Evolutionary conservation across 2,113 vertebrate species (phyloP).

Genomic region (Neogobius melanostomus): DNA sequence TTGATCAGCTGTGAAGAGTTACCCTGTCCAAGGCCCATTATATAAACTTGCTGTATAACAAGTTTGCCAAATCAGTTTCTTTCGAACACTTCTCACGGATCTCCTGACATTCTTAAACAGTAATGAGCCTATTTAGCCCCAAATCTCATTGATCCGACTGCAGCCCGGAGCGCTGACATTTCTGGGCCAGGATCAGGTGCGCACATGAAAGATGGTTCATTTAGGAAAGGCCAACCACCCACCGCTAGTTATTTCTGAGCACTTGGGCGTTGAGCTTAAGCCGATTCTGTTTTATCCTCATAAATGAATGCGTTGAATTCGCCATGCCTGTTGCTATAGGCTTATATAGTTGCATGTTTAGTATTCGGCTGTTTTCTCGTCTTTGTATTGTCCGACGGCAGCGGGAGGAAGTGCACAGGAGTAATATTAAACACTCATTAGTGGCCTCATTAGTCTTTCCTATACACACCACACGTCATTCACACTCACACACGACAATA

Average conservation of each 20-base stretch:
- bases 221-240: slow-evolving; percentile 43
- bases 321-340: neutral
- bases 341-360: neutral
- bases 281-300: slow-evolving; percentile 1
- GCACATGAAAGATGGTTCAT: slow-evolving; percentile 53
- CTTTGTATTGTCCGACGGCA: slow-evolving; percentile 9
- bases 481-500: neutral
- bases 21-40: neutral
- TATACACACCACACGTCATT: neutral
- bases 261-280: slow-evolving; percentile 13
- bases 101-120: slow-evolving; percentile 32
- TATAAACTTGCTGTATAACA: neutral
- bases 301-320: neutral
- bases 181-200: slow-evolving; percentile 52
- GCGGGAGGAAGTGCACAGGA: neutral
- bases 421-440: neutral
- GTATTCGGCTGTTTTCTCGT: neutral
- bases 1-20: too few relatives aligned
- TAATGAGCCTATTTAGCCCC: slow-evolving; percentile 36
- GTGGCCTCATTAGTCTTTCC: slow-evolving; percentile 3
- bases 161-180: slow-evolving; percentile 49
- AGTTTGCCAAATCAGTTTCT: slow-evolving; percentile 22
- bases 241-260: slow-evolving; percentile 47
- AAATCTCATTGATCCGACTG: slow-evolving; percentile 36
- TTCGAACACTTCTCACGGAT: slow-evolving; percentile 14